Percentiles rank a stretch among this genome's conserved stretches.
phyloP scores from a whole-genome alignment of 2,797 vertebrate species.

The Tiaroga cobitis region DNA sequence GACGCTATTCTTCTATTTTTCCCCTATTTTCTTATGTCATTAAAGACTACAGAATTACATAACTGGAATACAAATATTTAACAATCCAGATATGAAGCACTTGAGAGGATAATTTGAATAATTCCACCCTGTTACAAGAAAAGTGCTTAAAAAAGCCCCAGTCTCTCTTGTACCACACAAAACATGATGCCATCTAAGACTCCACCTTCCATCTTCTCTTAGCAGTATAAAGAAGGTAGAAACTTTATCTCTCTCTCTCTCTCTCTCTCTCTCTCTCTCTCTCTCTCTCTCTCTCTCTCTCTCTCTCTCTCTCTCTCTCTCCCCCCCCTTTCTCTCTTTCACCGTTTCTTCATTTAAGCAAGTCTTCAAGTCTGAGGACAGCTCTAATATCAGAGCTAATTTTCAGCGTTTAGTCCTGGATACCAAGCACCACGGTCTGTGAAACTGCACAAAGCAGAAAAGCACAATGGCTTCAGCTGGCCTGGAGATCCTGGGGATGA shows the following conservation, averaged over 20 bases:
- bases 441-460: slow-evolving; percentile 1
- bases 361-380: slow-evolving; percentile 65
- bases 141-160: not conserved
- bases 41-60: not conserved
- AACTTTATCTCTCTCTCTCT: slow-evolving; percentile 70
- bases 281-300: slow-evolving; percentile 55
- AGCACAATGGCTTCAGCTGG: slow-evolving; percentile 78
- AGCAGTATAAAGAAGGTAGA: slow-evolving; percentile 80
- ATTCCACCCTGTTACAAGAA: not conserved
- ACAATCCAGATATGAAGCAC: not conserved
- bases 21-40: not conserved
- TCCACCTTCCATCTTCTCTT: slow-evolving; percentile 81
- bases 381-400: slow-evolving; percentile 75
- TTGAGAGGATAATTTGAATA: not conserved
- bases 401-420: slow-evolving; percentile 64
- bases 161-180: slow-evolving; percentile 58
- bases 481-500: slow-evolving; percentile 82
- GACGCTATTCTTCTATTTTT: not conserved
- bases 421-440: slow-evolving; percentile 35
- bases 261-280: slow-evolving; percentile 62
- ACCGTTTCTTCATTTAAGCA: slow-evolving; percentile 61
- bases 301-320: slow-evolving; percentile 62
- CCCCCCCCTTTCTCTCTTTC: slow-evolving; percentile 54
- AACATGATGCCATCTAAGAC: slow-evolving; percentile 75
- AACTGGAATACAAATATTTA: not conserved